Base-by-base conservation (phyloP, 37 sponge, comb jelly and placozoan genomes). In the Halisarca cf. caerulea region DNA sequence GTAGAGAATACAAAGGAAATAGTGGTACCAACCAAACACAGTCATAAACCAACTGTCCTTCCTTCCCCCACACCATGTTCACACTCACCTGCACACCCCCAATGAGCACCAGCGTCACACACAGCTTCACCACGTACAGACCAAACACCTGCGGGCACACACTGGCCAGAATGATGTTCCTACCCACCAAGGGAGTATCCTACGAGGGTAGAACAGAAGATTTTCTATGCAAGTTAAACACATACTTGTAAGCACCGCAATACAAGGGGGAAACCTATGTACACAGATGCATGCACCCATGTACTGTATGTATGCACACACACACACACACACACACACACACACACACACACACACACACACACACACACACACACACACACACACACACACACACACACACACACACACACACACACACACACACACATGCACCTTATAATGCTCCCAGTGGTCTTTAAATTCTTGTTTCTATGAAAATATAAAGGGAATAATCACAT, bases 131-230 rank as follows among this genome's bases (percentile, higher is more conserved):
- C 1, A 90, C 51, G 60, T 96, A 96, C 32, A 96, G 85, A 0
- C 95, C 95, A 85, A 90, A 96, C 28, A 96, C 90, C 54, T 96
- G 95, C 18, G 97, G 97, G 81, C 97, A 96, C 70, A 96, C 87
- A 25, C 90, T 92, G 35, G 92, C 88, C 0, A 96, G 64, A 1
- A 96, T 94, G 20, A 70, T 55, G 69, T 97, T 97, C 0, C 97
- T 70, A 27, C 91, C 97, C 51, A 75, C 68, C 59, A 92, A 74
- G 2, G 93, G 93, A 0, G 44, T 58, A 47, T 82, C 71, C 59
- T 39, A 28, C 25, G 71, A 2, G 7, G 37, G 77, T 36, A 40
- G 77, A 25, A 8, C 77, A 2, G 14, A 28, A 6, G 17, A 55
- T 20, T 55, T 55, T 55, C 11, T 20, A n/a, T n/a, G n/a, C n/a